phyloP scores from a whole-genome alignment of 23 tunicate species.

The Halocynthia roretzi region DNA sequence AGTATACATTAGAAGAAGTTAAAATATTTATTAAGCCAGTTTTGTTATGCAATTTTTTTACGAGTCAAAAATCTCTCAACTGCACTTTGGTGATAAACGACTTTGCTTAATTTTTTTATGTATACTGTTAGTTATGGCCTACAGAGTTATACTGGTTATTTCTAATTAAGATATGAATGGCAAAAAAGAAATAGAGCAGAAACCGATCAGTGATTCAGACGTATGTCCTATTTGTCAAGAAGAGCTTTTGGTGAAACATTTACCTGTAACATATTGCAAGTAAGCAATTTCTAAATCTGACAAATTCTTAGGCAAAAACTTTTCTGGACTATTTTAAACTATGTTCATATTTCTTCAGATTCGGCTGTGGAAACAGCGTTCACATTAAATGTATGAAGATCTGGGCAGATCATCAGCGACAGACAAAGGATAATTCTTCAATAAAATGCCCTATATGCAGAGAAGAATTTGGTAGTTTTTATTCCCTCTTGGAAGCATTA shows the following conservation, averaged over 20 bases:
- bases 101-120: too few relatives aligned
- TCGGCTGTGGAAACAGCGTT: slow-evolving; percentile 94
- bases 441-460: slow-evolving; percentile 85
- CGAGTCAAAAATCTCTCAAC: too few relatives aligned
- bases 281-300: slow-evolving; percentile 6
- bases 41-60: too few relatives aligned
- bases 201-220: slow-evolving; percentile 46
- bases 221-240: slow-evolving; percentile 94
- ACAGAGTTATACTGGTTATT: neutral
- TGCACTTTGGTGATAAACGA: too few relatives aligned
- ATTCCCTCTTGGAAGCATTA: slow-evolving; percentile 34
- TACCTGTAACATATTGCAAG: slow-evolving; percentile 81
- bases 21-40: too few relatives aligned
- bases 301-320: neutral
- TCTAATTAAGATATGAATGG: neutral
- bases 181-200: slow-evolving; percentile 28
- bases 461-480: slow-evolving; percentile 51
- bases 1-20: too few relatives aligned
- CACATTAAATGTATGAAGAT: slow-evolving; percentile 97
- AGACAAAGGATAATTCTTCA: slow-evolving; percentile 22
- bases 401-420: slow-evolving; percentile 90
- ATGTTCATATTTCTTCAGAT: slow-evolving; percentile 22
- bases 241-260: slow-evolving; percentile 36
- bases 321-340: neutral
- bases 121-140: too few relatives aligned